phyloP scores from a whole-genome alignment of 2,888 invertebrate genomes.

The Eubasilissa splendida region DNA sequence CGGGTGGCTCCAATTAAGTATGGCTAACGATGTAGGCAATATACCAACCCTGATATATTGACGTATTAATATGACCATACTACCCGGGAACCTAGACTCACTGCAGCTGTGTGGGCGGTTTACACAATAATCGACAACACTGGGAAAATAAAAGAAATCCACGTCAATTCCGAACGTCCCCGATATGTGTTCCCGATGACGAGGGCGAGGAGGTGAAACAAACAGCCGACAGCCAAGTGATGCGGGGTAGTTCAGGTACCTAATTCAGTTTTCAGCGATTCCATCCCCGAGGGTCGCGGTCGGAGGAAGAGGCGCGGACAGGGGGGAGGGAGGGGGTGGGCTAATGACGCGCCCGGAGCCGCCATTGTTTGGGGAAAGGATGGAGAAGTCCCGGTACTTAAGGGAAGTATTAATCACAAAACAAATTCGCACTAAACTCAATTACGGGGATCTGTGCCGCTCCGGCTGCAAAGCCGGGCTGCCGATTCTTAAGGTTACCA shows the following conservation, averaged over 20 bases:
- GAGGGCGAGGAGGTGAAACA: slow-evolving; percentile 8
- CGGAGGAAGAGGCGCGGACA: no score
- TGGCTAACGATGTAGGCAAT: no score
- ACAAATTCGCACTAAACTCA: slow-evolving; percentile 29
- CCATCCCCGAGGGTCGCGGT: neutral
- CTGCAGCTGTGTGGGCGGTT: no score
- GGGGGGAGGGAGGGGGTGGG: no score
- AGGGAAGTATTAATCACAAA: slow-evolving; percentile 36
- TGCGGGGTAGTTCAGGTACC: slow-evolving; percentile 29
- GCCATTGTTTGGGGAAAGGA: slow-evolving; percentile 24
- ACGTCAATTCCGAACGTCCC: neutral
- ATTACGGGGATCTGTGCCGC: slow-evolving; percentile 7
- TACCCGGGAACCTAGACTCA: no score
- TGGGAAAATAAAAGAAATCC: no score
- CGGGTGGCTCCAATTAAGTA: no score
- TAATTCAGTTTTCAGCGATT: slow-evolving; percentile 35
- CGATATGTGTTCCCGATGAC: neutral
- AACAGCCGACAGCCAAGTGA: slow-evolving; percentile 16
- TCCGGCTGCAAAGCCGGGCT: neutral
- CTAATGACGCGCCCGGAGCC: slow-evolving; percentile 1
- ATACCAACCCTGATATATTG: no score
- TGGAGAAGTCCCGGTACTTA: slow-evolving; percentile 10
- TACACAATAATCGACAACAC: no score
- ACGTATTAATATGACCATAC: no score
- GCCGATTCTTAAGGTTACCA: no score